Base-by-base conservation (phyloP, 2,113 vertebrate species). In the Thalassoma bifasciatum region DNA sequence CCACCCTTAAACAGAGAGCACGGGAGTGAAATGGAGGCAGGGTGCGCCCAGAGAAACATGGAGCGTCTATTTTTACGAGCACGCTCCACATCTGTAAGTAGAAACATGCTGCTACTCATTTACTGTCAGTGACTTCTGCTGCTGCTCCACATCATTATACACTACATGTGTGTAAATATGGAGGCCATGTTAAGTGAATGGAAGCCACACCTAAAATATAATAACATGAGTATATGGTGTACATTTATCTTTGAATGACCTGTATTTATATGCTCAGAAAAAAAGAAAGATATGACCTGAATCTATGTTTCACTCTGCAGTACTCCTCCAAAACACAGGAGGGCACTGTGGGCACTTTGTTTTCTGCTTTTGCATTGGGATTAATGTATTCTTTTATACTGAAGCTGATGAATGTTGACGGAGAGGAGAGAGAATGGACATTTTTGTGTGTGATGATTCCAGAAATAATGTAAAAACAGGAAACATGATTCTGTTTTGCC, bases 101-200 rank as follows among this genome's bases (percentile, higher is more conserved):
- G 69, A 77, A 83, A 79, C 66, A 86, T 37, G 46, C 65, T 84
- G 79, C 81, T 73, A 79, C 46, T 84, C 83, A 91, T 91, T 88
- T 82, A 76, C 72, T 70, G 47, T 61, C 57, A 70, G 75, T 49
- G 58, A 67, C 71, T 75, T 47, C 50, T 64, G 40, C 42, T 70
- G 50, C 65, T 63, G 66, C 64, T 81, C 47, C 30, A 67, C 26
- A 67, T 69, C 76, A 79, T 85, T 85, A 89, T 7, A 49, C n/a
- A 26, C 77, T 84, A 71, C 40, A 83, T 22, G 59, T 49, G 2
- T 74, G 40, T 58, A 56, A 8, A 17, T 17, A 17, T 17, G 44
- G 16, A 17, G 19, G 5, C 7, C 16, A 73, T 63, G 47, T 56
- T 2, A 44, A 75, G 36, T 59, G 56, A 52, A 23, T 52, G 17